Evolutionary conservation across 2,888 invertebrate genomes (phyloP), one percentile per base, ranked within the genome.

Genomic region (Listrodromus nycthemerus): DNA sequence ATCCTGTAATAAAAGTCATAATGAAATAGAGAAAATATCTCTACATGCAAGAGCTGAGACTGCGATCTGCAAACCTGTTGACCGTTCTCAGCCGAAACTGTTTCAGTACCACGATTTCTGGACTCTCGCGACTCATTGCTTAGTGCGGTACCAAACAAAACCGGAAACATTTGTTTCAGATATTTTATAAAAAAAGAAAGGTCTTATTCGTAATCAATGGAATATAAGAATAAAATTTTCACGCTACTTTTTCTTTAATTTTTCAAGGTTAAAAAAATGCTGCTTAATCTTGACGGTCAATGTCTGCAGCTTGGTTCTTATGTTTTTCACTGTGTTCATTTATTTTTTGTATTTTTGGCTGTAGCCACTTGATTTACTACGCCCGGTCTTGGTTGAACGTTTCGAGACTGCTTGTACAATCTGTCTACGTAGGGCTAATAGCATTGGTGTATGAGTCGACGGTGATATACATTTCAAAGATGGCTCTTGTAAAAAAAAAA

Each of bases 71-170:
- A 30, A 80, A 84, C 75, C 77, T 66, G 74, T 52, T 21, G 19
- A 69, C n/a, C 30, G 4, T 10, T 82, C 61, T 81, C 66, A 6
- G 19, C 30, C 8, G 80, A 27, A n/a, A 80, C 33, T 7, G 63
- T 67, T 27, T 82, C 65, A 0, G 79, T 82, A 37, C 50, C 75
- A 7, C 69, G 73, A 78, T 87, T 70, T 76, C 45, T 82, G 19
- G 30, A 81, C 63, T 81, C 80, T 30, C 19, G 19, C 8, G 78
- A 75, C 69, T 74, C 84, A 50, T 82, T 73, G 37, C 71, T 84
- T 3, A 69, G 27, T 30, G 58, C n/a, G 2, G 83, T 82, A 55
- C 76, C 24, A 82, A 83, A 78, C 21, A 82, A 82, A 8, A 52
- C 52, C 5, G 76, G 52, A 55, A 82, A 80, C 80, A 83, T 83